Conservation (phyloP, 2,113 vertebrate species). For the Galbula dea region DNA sequence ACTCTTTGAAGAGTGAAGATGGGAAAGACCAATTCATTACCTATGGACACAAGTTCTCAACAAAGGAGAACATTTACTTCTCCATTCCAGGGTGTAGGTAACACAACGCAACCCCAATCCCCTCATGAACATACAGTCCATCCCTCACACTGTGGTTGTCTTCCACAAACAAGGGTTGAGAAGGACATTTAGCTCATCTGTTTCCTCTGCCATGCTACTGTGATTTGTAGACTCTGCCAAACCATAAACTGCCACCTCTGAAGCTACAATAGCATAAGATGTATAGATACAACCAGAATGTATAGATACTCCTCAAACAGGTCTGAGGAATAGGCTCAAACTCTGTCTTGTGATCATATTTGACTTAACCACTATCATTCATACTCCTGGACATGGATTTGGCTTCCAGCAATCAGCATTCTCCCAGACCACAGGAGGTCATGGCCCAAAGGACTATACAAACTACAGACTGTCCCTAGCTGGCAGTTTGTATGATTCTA, state of each 20-base stretch:
- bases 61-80: background rate
- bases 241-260: background rate
- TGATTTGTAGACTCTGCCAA: background rate
- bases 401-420: background rate
- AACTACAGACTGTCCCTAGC: background rate
- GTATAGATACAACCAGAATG: background rate
- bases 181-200: background rate
- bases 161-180: background rate
- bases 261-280: background rate
- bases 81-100: background rate
- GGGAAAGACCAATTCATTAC: background rate
- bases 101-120: background rate
- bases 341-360: background rate
- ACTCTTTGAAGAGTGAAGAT: background rate
- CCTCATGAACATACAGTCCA: accelerated
- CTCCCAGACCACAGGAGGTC: background rate
- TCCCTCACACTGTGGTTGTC: background rate
- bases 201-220: background rate
- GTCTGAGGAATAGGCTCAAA: background rate
- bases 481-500: background rate
- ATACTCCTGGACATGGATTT: background rate
- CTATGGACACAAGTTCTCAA: background rate
- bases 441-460: background rate
- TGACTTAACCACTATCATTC: background rate
- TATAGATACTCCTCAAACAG: background rate